These are phyloP conservation scores for Tigriopus japonicus DNA, from an alignment of 1,140 invertebrate species.

Conservation along the genomic window DNA sequence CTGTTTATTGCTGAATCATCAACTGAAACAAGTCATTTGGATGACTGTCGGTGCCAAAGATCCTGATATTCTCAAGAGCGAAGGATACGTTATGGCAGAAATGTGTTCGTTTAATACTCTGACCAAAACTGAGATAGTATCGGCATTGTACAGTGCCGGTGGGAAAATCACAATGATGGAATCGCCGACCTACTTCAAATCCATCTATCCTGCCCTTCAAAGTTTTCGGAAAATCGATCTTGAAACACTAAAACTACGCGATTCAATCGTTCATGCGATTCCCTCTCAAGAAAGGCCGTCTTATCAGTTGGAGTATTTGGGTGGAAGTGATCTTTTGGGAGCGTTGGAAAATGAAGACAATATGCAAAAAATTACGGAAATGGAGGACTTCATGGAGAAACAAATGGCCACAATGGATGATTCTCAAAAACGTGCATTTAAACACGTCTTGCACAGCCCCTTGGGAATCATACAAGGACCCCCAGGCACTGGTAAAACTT, in stretches of 20 bases:
- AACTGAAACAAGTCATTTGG: background rate
- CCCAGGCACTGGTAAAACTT: slow-evolving; percentile 62
- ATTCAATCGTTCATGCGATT: too few species aligned
- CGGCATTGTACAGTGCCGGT: background rate
- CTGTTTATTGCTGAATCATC: background rate
- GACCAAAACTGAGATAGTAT: background rate
- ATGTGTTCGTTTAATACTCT: background rate
- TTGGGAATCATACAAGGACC: slow-evolving; percentile 48
- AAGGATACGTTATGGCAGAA: background rate
- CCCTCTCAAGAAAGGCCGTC: too few species aligned
- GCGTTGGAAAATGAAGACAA: too few species aligned
- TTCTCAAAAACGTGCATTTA: slow-evolving; percentile 29
- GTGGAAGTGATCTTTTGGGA: too few species aligned
- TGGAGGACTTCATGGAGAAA: too few species aligned
- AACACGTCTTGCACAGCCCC: slow-evolving; percentile 28
- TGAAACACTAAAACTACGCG: too few species aligned
- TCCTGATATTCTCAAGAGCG: background rate
- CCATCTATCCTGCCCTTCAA: too few species aligned
- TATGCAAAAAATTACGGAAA: too few species aligned
- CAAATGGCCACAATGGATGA: slow-evolving; percentile 26
- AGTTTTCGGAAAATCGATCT: too few species aligned
- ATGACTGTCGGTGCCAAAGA: background rate
- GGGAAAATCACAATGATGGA: slow-evolving; percentile 25
- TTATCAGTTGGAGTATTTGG: too few species aligned
- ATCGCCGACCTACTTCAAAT: slow-evolving; percentile 29